Evolutionary conservation across 2,888 invertebrate genomes (phyloP), one percentile per base, ranked within the genome.

Genomic region (Gastracanthus pulcherrimus): DNA sequence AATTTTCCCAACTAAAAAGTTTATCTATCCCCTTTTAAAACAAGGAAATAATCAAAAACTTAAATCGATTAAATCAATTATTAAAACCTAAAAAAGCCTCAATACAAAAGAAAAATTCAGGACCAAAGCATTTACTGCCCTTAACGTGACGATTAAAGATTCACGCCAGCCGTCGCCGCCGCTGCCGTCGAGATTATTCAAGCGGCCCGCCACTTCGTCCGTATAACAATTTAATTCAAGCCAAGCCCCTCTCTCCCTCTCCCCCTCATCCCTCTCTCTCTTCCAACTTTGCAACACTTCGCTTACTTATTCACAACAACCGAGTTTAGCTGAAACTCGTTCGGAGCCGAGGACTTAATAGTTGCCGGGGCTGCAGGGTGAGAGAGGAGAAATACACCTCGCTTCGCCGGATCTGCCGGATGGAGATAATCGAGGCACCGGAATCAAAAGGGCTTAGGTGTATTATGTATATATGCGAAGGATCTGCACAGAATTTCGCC

Each of bases 241-340:
- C 85, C 86, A 38, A 72, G 67, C 64, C 58, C 11, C 41, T 31
- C 55, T 55, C 34, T 86, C 84, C 85, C 84, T 83, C 81, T 74
- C 60, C 71, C 84, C 84, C 84, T 83, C 85, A 84, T 84, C 87
- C 85, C 77, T 74, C 60, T 75, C 84, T 84, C 84, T 83, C 85
- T 84, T 84, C 87, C 85, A 90, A 90, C 90, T 90, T 90, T 87
- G 89, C 89, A 90, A 89, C 90, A 90, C 90, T 90, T 90, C 89
- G 88, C 90, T 91, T 90, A 91, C 90, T 91, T 90, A 90, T 91
- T 90, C 90, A 90, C 90, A 90, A 90, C 91, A 90, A 90, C 87
- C 87, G 88, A 90, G 89, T 90, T 89, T 78, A 83, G 81, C 83
- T 88, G 88, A 87, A 88, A 88, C 89, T 89, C 89, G 87, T 88